Evolutionary conservation across 2,797 vertebrate species (phyloP).

Genomic region (Cottoperca gobio): DNA sequence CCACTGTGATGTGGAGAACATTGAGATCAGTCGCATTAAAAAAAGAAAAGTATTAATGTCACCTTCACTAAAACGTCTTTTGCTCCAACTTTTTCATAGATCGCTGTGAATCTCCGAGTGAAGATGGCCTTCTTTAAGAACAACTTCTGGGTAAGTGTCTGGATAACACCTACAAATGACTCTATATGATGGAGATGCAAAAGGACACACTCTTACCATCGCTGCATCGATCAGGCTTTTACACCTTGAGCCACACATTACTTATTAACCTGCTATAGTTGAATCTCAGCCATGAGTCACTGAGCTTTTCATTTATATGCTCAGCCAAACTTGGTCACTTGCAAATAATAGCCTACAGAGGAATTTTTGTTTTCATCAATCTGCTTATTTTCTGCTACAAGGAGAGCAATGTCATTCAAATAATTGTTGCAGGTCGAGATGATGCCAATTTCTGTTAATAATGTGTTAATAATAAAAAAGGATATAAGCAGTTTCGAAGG

Average conservation of each 20-base stretch:
- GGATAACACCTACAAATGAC: neutral
- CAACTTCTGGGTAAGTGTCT: constrained; percentile 81
- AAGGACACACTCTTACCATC: neutral
- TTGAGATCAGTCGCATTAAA: neutral
- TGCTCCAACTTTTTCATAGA: constrained; percentile 46
- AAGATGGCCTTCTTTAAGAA: constrained; percentile 81
- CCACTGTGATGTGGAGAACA: constrained; percentile 16
- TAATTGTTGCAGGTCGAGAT: constrained; percentile 13
- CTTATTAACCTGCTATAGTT: constrained; percentile 12
- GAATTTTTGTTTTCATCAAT: constrained; percentile 5
- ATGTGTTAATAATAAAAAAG: neutral
- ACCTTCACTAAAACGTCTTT: constrained; percentile 13
- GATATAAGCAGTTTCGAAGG: neutral
- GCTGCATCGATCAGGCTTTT: neutral
- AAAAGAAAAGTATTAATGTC: neutral
- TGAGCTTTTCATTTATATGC: constrained; percentile 36
- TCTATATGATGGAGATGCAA: neutral
- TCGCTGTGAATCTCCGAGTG: constrained; percentile 52
- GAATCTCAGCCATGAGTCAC: constrained; percentile 29
- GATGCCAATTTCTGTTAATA: neutral
- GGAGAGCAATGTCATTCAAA: constrained; percentile 2
- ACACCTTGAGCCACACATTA: neutral
- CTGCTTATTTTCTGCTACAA: constrained; percentile 4
- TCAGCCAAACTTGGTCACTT: neutral
- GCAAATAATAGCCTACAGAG: constrained; percentile 12